Evolutionary conservation across 2,113 vertebrate genomes (phyloP).

Genomic region (Rhea americana): DNA sequence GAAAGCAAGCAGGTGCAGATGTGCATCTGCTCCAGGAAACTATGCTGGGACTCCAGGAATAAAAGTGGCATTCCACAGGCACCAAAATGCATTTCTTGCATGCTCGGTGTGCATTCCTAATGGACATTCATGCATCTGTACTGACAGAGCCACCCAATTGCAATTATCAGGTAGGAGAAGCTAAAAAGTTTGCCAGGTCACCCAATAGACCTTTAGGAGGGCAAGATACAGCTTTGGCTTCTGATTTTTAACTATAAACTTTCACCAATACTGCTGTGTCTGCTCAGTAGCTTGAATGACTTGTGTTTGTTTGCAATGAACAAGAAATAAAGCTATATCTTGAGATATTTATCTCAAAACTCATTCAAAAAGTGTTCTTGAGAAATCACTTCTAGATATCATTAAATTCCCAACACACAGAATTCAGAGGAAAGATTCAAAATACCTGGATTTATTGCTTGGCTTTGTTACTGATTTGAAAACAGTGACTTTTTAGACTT

Average conservation of each 20-base stretch:
- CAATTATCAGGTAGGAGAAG: not conserved
- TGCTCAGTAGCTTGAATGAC: not conserved
- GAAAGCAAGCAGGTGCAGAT: conserved; percentile 27
- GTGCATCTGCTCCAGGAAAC: not conserved
- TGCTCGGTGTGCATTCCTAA: fast-evolving
- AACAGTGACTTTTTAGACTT: not conserved
- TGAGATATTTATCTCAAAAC: not conserved
- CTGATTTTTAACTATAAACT: not conserved
- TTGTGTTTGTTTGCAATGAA: not conserved
- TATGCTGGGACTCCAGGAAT: not conserved
- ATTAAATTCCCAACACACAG: not conserved
- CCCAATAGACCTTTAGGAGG: not conserved
- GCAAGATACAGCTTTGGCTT: not conserved
- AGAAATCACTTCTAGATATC: not conserved
- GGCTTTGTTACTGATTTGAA: not conserved
- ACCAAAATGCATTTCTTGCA: not conserved
- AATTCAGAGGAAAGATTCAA: not conserved
- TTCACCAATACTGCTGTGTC: not conserved
- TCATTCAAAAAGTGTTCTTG: not conserved
- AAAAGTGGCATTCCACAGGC: not conserved
- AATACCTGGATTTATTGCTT: not conserved
- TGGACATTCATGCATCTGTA: fast-evolving
- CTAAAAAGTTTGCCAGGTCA: not conserved
- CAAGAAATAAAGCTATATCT: not conserved
- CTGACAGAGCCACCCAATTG: not conserved